phyloP scores from a whole-genome alignment of 1,140 invertebrate species.

The Scaptomyza graminum region DNA sequence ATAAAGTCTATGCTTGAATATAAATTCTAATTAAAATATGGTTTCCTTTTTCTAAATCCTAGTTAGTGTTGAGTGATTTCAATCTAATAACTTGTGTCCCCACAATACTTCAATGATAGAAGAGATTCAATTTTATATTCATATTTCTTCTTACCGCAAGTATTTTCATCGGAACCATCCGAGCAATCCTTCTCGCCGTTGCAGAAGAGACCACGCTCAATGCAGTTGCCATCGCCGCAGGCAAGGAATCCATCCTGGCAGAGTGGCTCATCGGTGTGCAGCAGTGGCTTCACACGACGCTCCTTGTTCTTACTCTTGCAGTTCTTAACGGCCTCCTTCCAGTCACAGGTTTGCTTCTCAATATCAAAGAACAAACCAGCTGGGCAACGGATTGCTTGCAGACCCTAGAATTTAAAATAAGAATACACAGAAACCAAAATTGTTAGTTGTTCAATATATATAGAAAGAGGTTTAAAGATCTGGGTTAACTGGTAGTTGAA shows the following conservation, averaged over 20 bases:
- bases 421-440: not conserved
- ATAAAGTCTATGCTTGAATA: too few species aligned
- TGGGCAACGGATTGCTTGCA: conserved; percentile 96
- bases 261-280: conserved; percentile 95
- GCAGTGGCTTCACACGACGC: conserved; percentile 93
- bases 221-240: conserved; percentile 93
- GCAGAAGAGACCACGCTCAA: conserved; percentile 96
- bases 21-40: too few species aligned
- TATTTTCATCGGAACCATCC: conserved; percentile 95
- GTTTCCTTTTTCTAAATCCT: too few species aligned
- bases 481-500: not conserved
- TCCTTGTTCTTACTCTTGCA: conserved; percentile 96
- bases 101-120: too few species aligned
- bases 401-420: conserved; percentile 86
- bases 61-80: too few species aligned
- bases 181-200: conserved; percentile 95
- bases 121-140: too few species aligned
- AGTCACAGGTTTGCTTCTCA: conserved; percentile 97
- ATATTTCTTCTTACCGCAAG: conserved; percentile 88
- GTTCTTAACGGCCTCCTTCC: conserved; percentile 97
- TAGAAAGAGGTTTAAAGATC: not conserved
- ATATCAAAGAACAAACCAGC: conserved; percentile 97
- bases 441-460: not conserved
- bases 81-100: too few species aligned
- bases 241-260: conserved; percentile 94